Percentiles rank a stretch among this genome's conserved stretches.
phyloP scores from a whole-genome alignment of 2,113 vertebrate species.

The Carassius carassius region DNA sequence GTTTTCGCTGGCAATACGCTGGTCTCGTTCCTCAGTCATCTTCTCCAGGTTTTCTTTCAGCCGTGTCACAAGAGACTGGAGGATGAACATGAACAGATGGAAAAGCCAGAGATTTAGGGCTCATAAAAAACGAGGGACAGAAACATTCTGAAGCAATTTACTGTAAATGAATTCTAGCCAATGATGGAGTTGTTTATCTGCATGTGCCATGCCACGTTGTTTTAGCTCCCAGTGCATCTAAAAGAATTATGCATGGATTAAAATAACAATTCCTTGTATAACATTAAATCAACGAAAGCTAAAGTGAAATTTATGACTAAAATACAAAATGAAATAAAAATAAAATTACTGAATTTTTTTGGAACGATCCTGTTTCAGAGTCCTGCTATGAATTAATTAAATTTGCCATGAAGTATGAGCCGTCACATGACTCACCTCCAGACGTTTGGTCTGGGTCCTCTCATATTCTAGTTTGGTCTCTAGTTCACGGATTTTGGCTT shows the following conservation, averaged over 20 bases:
- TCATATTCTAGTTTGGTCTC: conserved; percentile 97
- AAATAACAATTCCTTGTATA: too few species aligned
- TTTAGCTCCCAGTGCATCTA: background rate
- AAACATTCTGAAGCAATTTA: background rate
- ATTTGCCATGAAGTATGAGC: too few species aligned
- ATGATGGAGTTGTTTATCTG: background rate
- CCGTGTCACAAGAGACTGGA: conserved; percentile 84
- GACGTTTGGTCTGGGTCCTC: conserved; percentile 91
- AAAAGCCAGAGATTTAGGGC: background rate
- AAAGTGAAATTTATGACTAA: background rate
- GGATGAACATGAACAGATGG: background rate
- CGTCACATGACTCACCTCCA: conserved; percentile 81
- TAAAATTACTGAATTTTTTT: too few species aligned
- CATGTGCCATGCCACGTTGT: background rate
- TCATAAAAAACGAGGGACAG: background rate
- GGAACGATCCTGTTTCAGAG: too few species aligned
- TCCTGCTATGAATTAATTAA: too few species aligned
- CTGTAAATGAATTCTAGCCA: background rate
- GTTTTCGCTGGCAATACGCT: conserved; percentile 81
- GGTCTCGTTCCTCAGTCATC: conserved; percentile 90
- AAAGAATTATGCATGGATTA: background rate
- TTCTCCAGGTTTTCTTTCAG: conserved; percentile 98
- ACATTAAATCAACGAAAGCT: background rate
- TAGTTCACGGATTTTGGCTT: conserved; percentile 96
- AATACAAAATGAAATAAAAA: background rate